These are phyloP conservation scores for Drosophila cracens DNA, from an alignment of 2,888 invertebrate genomes.

Conservation along the genomic window DNA sequence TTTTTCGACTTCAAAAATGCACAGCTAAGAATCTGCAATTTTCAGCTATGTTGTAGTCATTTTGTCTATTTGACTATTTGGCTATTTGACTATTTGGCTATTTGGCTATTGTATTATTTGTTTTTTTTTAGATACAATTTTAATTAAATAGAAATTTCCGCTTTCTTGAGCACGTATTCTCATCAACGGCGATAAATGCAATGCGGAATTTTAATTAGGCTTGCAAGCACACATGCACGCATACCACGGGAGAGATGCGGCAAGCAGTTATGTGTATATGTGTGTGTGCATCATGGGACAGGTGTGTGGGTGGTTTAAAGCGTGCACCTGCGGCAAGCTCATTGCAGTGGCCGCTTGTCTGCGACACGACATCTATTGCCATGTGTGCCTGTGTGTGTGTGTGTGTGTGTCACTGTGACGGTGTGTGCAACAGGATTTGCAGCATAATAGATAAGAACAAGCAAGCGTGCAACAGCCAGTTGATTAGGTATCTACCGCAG, in stretches of 20 bases:
- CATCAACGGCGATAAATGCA: constrained; percentile 76
- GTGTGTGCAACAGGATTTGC: constrained; percentile 50
- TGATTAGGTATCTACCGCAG: background rate
- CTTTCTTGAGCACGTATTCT: constrained; percentile 75
- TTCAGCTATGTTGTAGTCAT: constrained; percentile 17
- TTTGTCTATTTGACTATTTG: background rate
- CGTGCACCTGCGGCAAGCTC: constrained; percentile 8
- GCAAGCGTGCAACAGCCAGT: constrained; percentile 12
- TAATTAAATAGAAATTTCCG: constrained; percentile 78
- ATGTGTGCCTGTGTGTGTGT: background rate
- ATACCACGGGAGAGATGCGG: constrained; percentile 11
- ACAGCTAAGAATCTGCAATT: constrained; percentile 1
- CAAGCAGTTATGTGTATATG: background rate
- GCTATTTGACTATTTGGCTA: background rate
- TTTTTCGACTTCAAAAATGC: background rate
- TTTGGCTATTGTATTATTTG: background rate
- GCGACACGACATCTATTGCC: background rate
- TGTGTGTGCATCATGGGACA: background rate
- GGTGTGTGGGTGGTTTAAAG: constrained; percentile 1
- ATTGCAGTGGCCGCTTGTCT: constrained; percentile 3
- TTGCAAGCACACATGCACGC: constrained; percentile 39
- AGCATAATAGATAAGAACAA: constrained; percentile 31
- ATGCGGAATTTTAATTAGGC: constrained; percentile 79
- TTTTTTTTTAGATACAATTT: constrained; percentile 51
- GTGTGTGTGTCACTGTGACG: constrained; percentile 1